phyloP scores from a whole-genome alignment of 2,888 invertebrate genomes.

The Drosophila eohydei region DNA sequence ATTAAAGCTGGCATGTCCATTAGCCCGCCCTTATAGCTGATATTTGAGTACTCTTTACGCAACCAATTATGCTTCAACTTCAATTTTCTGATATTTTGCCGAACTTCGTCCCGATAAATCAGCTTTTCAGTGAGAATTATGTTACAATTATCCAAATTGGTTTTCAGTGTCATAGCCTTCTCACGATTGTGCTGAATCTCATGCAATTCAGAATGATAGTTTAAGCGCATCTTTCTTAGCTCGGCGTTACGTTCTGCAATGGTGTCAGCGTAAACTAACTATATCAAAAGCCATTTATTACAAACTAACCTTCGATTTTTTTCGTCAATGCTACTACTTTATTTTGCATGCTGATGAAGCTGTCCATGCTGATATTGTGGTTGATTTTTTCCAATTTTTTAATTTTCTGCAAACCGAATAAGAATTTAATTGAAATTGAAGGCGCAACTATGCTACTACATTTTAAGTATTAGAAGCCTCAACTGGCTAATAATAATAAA shows the following conservation, averaged over 20 bases:
- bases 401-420: slow-evolving; percentile 62
- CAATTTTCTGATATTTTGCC: slow-evolving; percentile 41
- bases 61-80: slow-evolving; percentile 69
- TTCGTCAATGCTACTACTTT: slow-evolving; percentile 76
- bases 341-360: slow-evolving; percentile 77
- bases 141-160: slow-evolving; percentile 14
- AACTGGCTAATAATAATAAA: no score
- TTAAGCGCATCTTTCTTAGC: slow-evolving; percentile 60
- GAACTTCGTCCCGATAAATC: slow-evolving; percentile 11
- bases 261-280: no score
- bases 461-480: no score
- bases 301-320: slow-evolving; percentile 80
- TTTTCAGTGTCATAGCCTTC: slow-evolving; percentile 62
- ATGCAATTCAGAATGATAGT: slow-evolving; percentile 74
- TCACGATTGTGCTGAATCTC: slow-evolving; percentile 78
- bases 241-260: slow-evolving; percentile 78
- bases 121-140: accelerated
- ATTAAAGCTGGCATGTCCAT: slow-evolving; percentile 79
- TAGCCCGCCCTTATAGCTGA: slow-evolving; percentile 77
- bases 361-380: slow-evolving; percentile 71
- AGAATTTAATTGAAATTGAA: not conserved
- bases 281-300: not conserved
- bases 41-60: slow-evolving; percentile 58
- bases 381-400: slow-evolving; percentile 74
- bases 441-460: no score